Conservation (phyloP, 2,113 vertebrate genomes). For the Xenus cinereus region DNA sequence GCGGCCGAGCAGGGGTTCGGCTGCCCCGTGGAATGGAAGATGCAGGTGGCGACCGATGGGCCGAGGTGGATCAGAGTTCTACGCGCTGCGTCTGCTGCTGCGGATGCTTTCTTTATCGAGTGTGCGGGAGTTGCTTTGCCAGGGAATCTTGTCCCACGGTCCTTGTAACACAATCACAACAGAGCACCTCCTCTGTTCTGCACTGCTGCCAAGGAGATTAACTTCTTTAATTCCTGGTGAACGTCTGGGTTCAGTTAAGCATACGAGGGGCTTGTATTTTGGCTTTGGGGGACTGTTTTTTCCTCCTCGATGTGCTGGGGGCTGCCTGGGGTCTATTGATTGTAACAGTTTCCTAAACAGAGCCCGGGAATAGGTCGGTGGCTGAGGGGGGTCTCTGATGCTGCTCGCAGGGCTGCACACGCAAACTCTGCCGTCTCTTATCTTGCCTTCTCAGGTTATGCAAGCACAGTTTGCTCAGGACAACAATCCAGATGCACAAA, state of each 20-base stretch:
- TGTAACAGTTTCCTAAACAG: neutral
- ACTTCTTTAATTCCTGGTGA: neutral
- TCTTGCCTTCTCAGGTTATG: slow-evolving; percentile 86
- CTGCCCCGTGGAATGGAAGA: neutral
- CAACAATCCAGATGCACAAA: slow-evolving; percentile 98
- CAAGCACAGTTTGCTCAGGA: slow-evolving; percentile 99
- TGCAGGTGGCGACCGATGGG: neutral
- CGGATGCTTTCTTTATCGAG: neutral
- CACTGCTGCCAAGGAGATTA: neutral
- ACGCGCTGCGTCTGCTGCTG: neutral
- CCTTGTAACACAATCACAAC: neutral
- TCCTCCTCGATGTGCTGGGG: neutral
- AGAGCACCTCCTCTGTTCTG: neutral
- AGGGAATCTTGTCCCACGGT: neutral
- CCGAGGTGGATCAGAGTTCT: neutral
- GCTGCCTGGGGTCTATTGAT: neutral
- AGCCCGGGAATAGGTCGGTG: fast-evolving
- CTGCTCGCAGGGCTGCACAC: neutral
- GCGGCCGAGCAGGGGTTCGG: neutral
- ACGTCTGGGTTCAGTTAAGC: neutral
- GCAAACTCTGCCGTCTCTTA: neutral
- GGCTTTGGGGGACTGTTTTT: neutral
- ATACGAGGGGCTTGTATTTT: neutral
- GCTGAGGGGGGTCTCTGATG: neutral
- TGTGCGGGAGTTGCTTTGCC: neutral